Evolutionary conservation across 2,888 invertebrate genomes (phyloP).

Genomic region (Pegoplata infirma): DNA sequence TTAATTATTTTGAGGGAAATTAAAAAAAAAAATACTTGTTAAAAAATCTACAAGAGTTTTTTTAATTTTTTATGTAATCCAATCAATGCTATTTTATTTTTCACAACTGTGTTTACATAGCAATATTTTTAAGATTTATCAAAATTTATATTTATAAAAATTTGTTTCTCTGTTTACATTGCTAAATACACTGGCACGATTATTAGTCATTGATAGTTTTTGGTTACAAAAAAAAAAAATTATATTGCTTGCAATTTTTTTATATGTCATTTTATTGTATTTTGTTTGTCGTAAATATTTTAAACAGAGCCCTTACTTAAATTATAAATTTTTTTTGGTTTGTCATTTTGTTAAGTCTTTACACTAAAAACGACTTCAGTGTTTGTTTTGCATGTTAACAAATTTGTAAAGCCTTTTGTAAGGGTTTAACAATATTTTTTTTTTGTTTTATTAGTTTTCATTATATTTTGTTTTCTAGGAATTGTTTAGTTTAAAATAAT

Average conservation of each 20-base stretch:
- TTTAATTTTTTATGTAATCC: no score
- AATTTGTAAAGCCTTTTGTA: constrained; percentile 26
- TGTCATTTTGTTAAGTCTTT: not conserved
- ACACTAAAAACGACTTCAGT: constrained; percentile 43
- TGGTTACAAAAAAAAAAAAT: constrained; percentile 20
- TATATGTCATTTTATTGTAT: not conserved
- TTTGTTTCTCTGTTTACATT: constrained; percentile 12
- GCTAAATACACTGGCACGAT: constrained; percentile 54
- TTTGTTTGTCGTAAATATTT: no score
- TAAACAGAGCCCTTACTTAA: constrained; percentile 11
- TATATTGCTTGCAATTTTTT: constrained; percentile 19
- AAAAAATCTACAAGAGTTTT: no score
- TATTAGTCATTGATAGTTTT: constrained; percentile 51
- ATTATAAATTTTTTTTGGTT: not conserved
- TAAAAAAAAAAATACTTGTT: no score
- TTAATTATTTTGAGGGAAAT: no score
- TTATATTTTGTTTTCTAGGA: not conserved
- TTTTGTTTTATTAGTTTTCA: not conserved
- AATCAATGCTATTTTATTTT: not conserved
- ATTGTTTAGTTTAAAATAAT: constrained; percentile 1
- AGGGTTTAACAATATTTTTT: not conserved
- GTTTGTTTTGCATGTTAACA: constrained; percentile 51
- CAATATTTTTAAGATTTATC: constrained; percentile 21
- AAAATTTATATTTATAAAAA: constrained; percentile 28
- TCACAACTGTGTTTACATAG: no score